phyloP scores from a whole-genome alignment of 37 sponge, comb jelly and placozoan genomes.

The Cladorhizidae sp. region DNA sequence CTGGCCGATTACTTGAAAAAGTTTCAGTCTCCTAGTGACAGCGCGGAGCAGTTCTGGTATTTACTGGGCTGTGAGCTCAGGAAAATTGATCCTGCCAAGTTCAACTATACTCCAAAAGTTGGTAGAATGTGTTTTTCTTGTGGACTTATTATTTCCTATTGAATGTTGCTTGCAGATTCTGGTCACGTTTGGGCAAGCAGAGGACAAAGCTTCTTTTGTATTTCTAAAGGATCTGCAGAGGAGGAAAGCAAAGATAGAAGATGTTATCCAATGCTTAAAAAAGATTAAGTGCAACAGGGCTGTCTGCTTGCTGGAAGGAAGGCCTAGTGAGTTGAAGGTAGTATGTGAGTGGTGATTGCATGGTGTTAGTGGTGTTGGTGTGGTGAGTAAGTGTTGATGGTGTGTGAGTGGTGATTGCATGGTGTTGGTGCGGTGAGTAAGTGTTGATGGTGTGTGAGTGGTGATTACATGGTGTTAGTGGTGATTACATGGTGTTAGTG shows the following conservation, averaged over 20 bases:
- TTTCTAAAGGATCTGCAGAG: slow-evolving; percentile 25
- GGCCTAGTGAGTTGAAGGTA: slow-evolving; percentile 12
- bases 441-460: too few relatives aligned
- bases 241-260: slow-evolving; percentile 1
- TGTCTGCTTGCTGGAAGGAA: slow-evolving; percentile 1
- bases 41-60: slow-evolving; percentile 15
- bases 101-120: neutral
- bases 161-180: neutral
- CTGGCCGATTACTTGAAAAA: slow-evolving; percentile 19
- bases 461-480: too few relatives aligned
- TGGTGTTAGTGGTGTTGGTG: neutral
- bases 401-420: too few relatives aligned
- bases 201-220: neutral
- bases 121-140: too few relatives aligned
- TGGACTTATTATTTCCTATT: neutral
- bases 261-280: slow-evolving; percentile 6
- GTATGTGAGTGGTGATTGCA: neutral
- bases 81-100: neutral
- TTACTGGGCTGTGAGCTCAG: slow-evolving; percentile 9
- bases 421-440: too few relatives aligned
- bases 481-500: too few relatives aligned
- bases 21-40: slow-evolving; percentile 14
- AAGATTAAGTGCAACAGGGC: slow-evolving; percentile 30
- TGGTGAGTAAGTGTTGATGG: too few relatives aligned
- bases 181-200: neutral